Conservation (phyloP, 2,797 vertebrate species). For the Esox lucius region DNA sequence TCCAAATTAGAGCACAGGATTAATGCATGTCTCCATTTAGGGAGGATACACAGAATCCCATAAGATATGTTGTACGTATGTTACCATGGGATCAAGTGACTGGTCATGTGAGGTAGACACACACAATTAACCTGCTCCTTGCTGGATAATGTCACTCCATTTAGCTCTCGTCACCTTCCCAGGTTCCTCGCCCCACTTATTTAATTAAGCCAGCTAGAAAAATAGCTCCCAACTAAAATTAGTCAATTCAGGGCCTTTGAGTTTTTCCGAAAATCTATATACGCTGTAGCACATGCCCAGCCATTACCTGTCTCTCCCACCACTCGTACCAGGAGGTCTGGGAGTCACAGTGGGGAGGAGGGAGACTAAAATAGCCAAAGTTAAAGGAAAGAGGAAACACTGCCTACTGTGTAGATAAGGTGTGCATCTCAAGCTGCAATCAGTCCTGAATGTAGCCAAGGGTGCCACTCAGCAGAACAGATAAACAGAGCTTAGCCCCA, state of each 20-base stretch:
- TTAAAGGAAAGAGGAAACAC: not conserved
- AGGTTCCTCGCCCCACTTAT: slow-evolving; percentile 26
- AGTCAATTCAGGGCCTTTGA: not conserved
- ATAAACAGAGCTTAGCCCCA: not conserved
- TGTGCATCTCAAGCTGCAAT: not conserved
- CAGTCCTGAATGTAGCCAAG: not conserved
- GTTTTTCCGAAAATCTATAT: not conserved
- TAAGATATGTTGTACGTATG: slow-evolving; percentile 5
- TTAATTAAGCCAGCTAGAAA: slow-evolving; percentile 29
- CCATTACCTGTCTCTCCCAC: not conserved
- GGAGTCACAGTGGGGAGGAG: not conserved
- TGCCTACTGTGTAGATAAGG: not conserved
- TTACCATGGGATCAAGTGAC: not conserved
- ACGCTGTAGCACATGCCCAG: not conserved
- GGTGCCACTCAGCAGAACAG: not conserved
- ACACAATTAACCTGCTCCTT: slow-evolving; percentile 11
- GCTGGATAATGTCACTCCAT: slow-evolving; percentile 20
- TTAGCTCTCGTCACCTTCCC: slow-evolving; percentile 20
- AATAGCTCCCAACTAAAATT: not conserved
- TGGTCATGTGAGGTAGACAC: not conserved
- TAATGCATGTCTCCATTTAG: not conserved
- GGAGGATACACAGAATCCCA: not conserved
- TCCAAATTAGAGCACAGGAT: not conserved
- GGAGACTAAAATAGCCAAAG: not conserved
- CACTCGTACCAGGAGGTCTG: not conserved